Evolutionary conservation across 1,140 invertebrate species (phyloP), one percentile per base, ranked within the genome.

Genomic region (Lepidurus couesii): DNA sequence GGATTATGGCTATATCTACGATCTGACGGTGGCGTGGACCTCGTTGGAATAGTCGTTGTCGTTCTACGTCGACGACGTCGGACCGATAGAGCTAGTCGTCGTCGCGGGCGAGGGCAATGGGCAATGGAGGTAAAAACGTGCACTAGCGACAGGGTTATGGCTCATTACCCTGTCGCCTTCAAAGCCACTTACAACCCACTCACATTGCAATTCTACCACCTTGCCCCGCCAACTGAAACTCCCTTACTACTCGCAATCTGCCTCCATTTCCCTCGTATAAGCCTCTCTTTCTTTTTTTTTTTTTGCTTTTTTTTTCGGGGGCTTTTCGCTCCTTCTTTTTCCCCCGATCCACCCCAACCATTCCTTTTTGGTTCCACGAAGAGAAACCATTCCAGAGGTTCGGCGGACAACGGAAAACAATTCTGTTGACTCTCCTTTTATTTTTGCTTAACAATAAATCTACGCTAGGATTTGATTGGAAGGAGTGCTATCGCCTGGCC

Each of bases 51-150:
- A 65, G 53, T 65, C 53, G 53, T 16, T 21, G 53, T 65, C 13
- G 53, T 65, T 65, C n/a, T 65, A 65, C 13, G 53, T 21, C 53
- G 53, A n/a, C 53, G 53, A 65, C 53, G 53, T 65, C 21, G 16
- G 16, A 65, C 53, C 53, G 53, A 65, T 65, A 65, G 21, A 65
- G 53, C 53, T 65, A 16, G 53, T 21, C 53, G 53, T 65, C 53
- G 53, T 65, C 53, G 53, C 53, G 45, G 45, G 53, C 53, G 53
- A 65, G 21, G 53, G 53, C 53, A 65, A 65, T 65, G 53, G 53
- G 53, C 53, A 65, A 65, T 65, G 53, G 53, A 65, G 53, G 53
- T 65, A 65, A 65, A 65, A 65, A 65, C 53, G 53, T 65, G n/a
- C 53, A 65, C 53, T 65, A 65, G 53, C 53, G 53, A 65, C 53